Evolutionary conservation across 2,888 invertebrate genomes (phyloP), one percentile per base, ranked within the genome.

Genomic region (Chymomyza amoena): DNA sequence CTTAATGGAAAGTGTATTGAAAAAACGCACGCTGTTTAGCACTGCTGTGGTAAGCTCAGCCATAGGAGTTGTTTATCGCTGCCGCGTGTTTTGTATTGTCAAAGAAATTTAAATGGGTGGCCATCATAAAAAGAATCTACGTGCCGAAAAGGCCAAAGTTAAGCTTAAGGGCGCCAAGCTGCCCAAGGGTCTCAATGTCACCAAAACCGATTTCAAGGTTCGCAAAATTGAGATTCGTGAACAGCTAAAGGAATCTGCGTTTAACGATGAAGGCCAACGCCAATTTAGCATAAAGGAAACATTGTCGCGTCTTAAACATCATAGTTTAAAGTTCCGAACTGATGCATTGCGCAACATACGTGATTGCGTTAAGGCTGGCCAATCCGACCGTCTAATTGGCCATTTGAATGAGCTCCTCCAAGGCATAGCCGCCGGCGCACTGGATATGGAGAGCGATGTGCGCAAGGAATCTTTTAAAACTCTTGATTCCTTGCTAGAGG

Each of bases 161-260:
- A 97, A 98, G 90, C 91, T 98, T 45, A 98, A 97, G 92, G 93
- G 94, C 20, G 95, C 95, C 70, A 94, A 95, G 91, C 91, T 98
- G 64, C 96, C 96, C 0, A 98, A 97, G 92, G 97, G 97, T 7
- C 94, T 95, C 64, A 98, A 98, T 93, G 95, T 97, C 5, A 98
- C 98, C 0, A 95, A 97, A 90, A 96, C 97, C 0, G 95, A 95
- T 82, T 98, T 98, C 87, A 97, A 97, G 93, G 94, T 97, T 0
- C 96, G 96, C 86, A 96, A 97, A 88, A 97, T 98, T 78, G 93
- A 97, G 2, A 93, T 98, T 52, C 94, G 94, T 56, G 95, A 96
- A 83, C 97, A 98, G 88, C 73, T 90, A 0, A 88, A 73, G 56
- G 84, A 84, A 4, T 72, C 76, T 0, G 72, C 68, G 5, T 68